phyloP scores from a whole-genome alignment of 2,113 vertebrate genomes.

The Etia nguti region DNA sequence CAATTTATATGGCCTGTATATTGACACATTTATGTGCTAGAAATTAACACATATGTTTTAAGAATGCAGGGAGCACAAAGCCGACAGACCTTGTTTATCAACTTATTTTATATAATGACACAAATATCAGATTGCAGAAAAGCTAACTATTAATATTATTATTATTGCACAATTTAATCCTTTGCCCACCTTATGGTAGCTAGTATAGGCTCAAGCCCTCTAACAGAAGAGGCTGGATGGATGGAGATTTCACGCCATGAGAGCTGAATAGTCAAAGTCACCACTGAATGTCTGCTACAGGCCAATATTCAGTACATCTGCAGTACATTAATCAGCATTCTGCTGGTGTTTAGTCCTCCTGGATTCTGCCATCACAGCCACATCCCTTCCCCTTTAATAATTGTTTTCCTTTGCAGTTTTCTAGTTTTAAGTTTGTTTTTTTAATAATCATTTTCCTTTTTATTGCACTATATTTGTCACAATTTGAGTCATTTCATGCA shows the following conservation, averaged over 20 bases:
- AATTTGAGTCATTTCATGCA: not conserved
- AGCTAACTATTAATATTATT: not conserved
- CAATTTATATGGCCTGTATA: not conserved
- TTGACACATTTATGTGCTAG: not conserved
- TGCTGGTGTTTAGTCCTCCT: not conserved
- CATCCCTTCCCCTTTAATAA: not conserved
- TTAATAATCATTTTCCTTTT: not conserved
- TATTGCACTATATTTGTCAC: not conserved
- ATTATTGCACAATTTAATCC: not conserved
- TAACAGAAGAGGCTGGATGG: not conserved
- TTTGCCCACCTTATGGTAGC: not conserved
- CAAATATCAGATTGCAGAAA: not conserved
- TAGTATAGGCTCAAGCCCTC: not conserved
- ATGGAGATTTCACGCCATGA: not conserved
- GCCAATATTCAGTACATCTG: not conserved
- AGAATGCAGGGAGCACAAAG: not conserved
- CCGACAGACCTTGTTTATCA: not conserved
- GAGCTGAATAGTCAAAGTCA: not conserved
- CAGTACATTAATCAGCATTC: not conserved
- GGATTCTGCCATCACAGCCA: not conserved
- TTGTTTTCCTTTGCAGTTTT: not conserved
- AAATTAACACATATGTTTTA: not conserved
- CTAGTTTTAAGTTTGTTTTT: not conserved
- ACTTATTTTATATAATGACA: not conserved
- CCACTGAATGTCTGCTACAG: not conserved